Evolutionary conservation across 2,113 vertebrate species (phyloP).

Genomic region (Stigmatopora nigra): DNA sequence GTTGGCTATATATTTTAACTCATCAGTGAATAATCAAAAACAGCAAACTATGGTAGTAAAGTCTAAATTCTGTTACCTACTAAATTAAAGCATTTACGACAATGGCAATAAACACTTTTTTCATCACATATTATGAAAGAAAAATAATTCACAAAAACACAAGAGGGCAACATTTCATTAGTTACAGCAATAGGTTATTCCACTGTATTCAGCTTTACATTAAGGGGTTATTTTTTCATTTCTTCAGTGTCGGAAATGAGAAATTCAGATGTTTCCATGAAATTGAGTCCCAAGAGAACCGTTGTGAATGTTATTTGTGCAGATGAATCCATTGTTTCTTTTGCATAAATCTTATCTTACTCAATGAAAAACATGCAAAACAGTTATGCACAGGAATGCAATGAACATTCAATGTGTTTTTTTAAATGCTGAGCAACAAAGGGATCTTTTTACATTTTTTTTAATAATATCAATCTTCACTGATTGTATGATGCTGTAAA

Average conservation of each 20-base stretch:
- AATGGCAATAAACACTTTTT: too few relatives aligned
- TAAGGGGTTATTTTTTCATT: background rate
- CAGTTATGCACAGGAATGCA: conserved; percentile 28
- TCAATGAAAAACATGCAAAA: conserved; percentile 18
- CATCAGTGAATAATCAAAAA: too few relatives aligned
- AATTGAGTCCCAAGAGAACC: conserved; percentile 4
- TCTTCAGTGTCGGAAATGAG: background rate
- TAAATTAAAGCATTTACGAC: too few relatives aligned
- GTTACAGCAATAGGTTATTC: background rate
- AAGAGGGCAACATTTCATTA: conserved; percentile 53
- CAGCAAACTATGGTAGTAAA: too few relatives aligned
- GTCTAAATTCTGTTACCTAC: too few relatives aligned
- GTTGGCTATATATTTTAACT: too few relatives aligned
- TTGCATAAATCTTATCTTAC: conserved; percentile 14
- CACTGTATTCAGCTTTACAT: background rate
- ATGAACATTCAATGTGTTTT: conserved; percentile 25
- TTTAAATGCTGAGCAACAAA: conserved; percentile 38
- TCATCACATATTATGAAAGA: background rate
- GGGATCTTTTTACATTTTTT: conserved; percentile 12
- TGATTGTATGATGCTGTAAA: conserved; percentile 20
- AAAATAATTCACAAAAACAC: conserved; percentile 7
- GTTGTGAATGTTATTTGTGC: conserved; percentile 34
- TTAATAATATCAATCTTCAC: conserved; percentile 19
- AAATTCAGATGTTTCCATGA: conserved; percentile 15
- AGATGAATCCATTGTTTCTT: conserved; percentile 16